Evolutionary conservation across 30 jellyfish, hydroid and myxozoan species (phyloP), one percentile per base, ranked within the genome.

Genomic region (Aurelia sp.): DNA sequence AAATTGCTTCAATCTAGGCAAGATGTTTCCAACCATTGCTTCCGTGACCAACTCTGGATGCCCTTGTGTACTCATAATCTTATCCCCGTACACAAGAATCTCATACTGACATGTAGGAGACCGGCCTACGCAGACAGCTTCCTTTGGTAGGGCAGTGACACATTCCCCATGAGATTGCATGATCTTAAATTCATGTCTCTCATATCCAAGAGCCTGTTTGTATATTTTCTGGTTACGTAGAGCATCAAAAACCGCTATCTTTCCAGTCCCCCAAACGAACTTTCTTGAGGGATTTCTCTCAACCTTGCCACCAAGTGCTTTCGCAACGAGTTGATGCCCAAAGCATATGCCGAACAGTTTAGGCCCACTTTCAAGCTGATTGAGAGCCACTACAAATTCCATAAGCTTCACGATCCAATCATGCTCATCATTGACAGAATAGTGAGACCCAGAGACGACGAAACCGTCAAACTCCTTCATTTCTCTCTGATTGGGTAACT

Each of bases 261-360:
- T 17, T 33, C 71, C 95, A 4, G 87, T 74, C 17, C 88, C 85
- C 82, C 89, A 75, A 47, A 87, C 92, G 81, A 86, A 86, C 69
- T 66, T 73, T 23, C 89, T 87, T 7, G 87, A 62, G 7, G 86
- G 72, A 41, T 81, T 87, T 35, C 40, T 37, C 51, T 44, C 93
- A 17, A 93, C 97, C 63, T 73, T 65, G 19, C 95, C 98, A 20
- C 98, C 97, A 27, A 93, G 67, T 11, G 98, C 93, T 71, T 93
- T 93, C 12, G 92, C 96, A 15, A 93, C 74, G 23, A 93, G 40
- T 76, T 93, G 98, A 78, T 93, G 98, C 52, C 97, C 98, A 73
- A 93, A 93, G 62, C 98, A 93, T 10, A 93, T 67, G 1, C 98
- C 98, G 64, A 79, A 78, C 52, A 93, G 71, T 37, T 81, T 86